A percentile compares a stretch with the other conserved stretches of the same genome.
phyloP scores from a whole-genome alignment of 2,113 vertebrate genomes.

The Seriola quinqueradiata region DNA sequence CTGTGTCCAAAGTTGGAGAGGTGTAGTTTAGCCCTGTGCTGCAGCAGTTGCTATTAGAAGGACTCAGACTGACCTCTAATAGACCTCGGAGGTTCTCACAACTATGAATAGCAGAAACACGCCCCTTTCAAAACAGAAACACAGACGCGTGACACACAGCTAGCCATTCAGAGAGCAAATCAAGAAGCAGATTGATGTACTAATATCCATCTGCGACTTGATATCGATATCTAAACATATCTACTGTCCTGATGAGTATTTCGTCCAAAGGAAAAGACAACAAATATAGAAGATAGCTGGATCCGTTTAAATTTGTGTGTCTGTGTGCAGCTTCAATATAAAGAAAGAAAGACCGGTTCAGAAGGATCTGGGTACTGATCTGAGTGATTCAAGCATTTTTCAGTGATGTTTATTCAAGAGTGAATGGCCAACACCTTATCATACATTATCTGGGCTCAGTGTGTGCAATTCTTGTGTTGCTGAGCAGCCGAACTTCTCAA shows the following conservation, averaged over 20 bases:
- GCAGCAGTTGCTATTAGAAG: slow-evolving; percentile 68
- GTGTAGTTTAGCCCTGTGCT: slow-evolving; percentile 25
- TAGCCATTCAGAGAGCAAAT: slow-evolving; percentile 18
- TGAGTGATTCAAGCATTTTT: slow-evolving; percentile 15
- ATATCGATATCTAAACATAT: not conserved
- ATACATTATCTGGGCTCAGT: not conserved
- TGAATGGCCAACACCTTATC: slow-evolving; percentile 21
- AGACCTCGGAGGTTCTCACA: slow-evolving; percentile 72
- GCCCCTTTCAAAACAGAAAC: slow-evolving; percentile 73
- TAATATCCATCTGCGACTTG: no score
- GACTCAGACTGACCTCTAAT: slow-evolving; percentile 76
- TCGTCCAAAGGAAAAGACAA: not conserved
- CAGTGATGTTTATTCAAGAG: slow-evolving; percentile 13
- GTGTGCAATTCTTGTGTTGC: slow-evolving; percentile 30
- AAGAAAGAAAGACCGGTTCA: not conserved
- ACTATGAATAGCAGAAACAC: slow-evolving; percentile 81
- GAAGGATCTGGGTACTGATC: not conserved
- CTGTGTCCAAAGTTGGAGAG: slow-evolving; percentile 23
- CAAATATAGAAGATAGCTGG: not conserved
- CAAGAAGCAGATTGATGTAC: not conserved
- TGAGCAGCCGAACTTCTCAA: not conserved
- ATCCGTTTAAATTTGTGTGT: not conserved
- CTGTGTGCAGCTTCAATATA: not conserved
- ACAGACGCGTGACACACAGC: slow-evolving; percentile 45
- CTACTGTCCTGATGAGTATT: not conserved